A percentile compares a stretch with the other conserved stretches of the same genome.
Conservation (phyloP, 2,888 invertebrate genomes). For the Brachypalpus laphriformis region DNA sequence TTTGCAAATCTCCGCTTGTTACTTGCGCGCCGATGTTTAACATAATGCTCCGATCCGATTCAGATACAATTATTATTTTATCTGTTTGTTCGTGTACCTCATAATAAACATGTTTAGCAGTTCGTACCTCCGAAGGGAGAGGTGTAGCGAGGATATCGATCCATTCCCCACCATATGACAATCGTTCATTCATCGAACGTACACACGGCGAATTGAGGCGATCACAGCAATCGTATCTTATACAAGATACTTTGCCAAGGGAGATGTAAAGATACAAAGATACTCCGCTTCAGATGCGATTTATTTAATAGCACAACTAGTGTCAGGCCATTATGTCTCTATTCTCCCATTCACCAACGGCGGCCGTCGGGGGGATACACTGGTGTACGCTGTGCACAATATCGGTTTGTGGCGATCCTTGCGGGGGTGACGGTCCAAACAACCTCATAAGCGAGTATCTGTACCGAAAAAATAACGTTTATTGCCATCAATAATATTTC, state of each 20-base stretch:
- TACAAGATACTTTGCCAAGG: constrained; percentile 57
- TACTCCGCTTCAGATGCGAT: constrained; percentile 72
- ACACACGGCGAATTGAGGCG: constrained; percentile 65
- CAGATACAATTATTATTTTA: constrained; percentile 74
- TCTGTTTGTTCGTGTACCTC: constrained; percentile 73
- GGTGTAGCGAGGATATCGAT: not conserved
- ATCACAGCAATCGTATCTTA: constrained; percentile 69
- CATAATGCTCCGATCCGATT: constrained; percentile 73
- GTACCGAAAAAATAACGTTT: constrained; percentile 54
- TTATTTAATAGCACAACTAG: constrained; percentile 74
- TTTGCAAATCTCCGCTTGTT: constrained; percentile 74
- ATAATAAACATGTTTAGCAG: constrained; percentile 73
- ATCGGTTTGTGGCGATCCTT: constrained; percentile 43
- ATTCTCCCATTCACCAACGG: constrained; percentile 43
- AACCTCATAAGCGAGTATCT: constrained; percentile 31
- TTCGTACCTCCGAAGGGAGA: constrained; percentile 22
- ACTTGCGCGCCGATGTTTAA: constrained; percentile 71
- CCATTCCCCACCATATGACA: constrained; percentile 36
- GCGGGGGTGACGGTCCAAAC: constrained; percentile 55
- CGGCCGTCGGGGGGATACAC: not conserved
- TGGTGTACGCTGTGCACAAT: constrained; percentile 28
- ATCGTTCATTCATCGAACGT: constrained; percentile 65
- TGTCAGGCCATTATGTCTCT: constrained; percentile 74
- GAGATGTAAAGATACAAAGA: constrained; percentile 66
- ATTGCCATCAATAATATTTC: constrained; percentile 73